Percentiles rank a stretch among this genome's conserved stretches.
Conservation (phyloP, 2,113 vertebrate genomes). For the Leucosticte australis region DNA sequence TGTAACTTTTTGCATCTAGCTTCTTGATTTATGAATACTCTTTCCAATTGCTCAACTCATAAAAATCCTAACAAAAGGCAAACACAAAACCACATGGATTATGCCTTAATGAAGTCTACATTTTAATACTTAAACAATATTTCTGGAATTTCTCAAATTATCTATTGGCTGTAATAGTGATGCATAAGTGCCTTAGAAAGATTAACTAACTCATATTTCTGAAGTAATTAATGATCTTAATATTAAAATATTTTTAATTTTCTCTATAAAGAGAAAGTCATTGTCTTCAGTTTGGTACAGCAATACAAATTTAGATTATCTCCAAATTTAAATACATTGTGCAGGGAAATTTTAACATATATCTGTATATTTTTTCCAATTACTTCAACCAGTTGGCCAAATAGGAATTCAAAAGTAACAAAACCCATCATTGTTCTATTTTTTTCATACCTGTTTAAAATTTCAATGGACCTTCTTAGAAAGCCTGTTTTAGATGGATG, state of each 20-base stretch:
- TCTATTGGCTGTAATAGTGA: neutral
- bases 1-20: neutral
- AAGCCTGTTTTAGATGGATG: neutral
- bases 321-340: neutral
- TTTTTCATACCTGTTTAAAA: neutral
- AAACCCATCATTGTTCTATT: neutral
- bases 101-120: neutral
- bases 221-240: neutral
- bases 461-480: neutral
- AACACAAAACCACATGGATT: neutral
- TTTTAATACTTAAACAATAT: neutral
- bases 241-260: neutral
- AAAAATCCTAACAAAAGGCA: neutral
- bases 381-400: neutral
- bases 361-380: neutral
- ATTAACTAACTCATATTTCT: neutral
- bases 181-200: neutral
- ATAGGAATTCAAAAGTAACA: neutral
- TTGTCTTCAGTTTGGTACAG: neutral
- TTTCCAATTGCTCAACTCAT: neutral
- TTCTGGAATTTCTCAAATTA: neutral
- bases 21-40: neutral
- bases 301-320: neutral
- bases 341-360: neutral
- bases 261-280: neutral